Conservation (phyloP, 2,888 invertebrate species). For the Nemotelus pantherinus region DNA sequence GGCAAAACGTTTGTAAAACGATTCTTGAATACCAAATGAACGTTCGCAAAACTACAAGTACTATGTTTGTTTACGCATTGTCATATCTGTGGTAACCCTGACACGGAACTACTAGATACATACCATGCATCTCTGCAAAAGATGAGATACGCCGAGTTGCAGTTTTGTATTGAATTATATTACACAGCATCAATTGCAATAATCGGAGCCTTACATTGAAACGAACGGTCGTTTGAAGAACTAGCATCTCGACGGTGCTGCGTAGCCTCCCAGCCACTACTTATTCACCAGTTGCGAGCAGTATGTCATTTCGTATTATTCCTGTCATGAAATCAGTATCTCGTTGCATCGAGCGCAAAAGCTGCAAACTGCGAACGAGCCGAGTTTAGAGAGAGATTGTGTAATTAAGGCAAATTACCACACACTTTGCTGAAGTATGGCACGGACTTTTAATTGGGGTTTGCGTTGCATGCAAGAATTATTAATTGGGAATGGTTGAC, state of each 20-base stretch:
- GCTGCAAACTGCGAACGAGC: slow-evolving; percentile 21
- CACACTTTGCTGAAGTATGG: slow-evolving; percentile 20
- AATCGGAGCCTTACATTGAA: slow-evolving; percentile 17
- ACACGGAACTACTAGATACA: neutral
- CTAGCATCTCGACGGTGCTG: slow-evolving; percentile 5
- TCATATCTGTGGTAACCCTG: neutral
- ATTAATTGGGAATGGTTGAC: slow-evolving; percentile 35
- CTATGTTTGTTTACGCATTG: too few relatives aligned
- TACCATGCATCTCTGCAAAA: slow-evolving; percentile 3
- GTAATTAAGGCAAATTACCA: slow-evolving; percentile 38
- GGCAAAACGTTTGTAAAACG: too few relatives aligned
- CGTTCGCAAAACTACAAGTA: too few relatives aligned
- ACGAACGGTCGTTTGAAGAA: neutral
- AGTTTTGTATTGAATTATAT: slow-evolving; percentile 36
- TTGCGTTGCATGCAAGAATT: slow-evolving; percentile 28
- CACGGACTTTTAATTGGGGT: slow-evolving; percentile 30
- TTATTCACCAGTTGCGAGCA: neutral
- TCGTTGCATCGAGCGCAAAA: slow-evolving; percentile 7
- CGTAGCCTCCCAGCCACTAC: slow-evolving; percentile 2
- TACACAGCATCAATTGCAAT: slow-evolving; percentile 37
- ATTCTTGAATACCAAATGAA: too few relatives aligned
- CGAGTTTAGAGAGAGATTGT: slow-evolving; percentile 2
- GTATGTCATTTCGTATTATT: slow-evolving; percentile 1
- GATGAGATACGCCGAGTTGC: slow-evolving; percentile 22
- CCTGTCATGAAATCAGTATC: slow-evolving; percentile 17